Conservation (phyloP, 37 sponge, comb jelly and placozoan species). For the Ephydatia muelleri region DNA sequence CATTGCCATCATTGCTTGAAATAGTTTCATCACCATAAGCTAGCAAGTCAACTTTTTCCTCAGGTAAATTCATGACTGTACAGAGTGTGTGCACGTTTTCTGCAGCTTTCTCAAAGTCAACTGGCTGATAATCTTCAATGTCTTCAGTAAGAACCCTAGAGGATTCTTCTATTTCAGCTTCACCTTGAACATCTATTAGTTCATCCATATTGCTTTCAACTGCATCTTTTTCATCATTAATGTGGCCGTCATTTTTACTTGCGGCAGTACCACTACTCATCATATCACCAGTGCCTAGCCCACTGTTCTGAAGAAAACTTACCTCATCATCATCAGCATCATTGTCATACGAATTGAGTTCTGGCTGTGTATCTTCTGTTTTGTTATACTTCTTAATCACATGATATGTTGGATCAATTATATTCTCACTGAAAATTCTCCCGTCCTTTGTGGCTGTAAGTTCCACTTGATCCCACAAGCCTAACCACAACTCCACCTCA, state of each 20-base stretch:
- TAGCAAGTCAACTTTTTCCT: background rate
- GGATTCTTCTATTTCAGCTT: conserved; percentile 53
- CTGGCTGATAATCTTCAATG: background rate
- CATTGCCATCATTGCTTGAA: background rate
- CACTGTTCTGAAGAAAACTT: too few species aligned
- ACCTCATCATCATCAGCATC: background rate
- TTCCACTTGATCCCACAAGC: conserved; percentile 10
- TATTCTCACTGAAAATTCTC: background rate
- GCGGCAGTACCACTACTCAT: too few species aligned
- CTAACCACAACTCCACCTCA: conserved; percentile 42
- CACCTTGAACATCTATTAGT: conserved; percentile 51
- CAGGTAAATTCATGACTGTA: background rate
- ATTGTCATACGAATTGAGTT: background rate
- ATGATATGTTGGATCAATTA: background rate
- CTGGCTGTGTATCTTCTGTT: background rate
- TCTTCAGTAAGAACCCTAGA: conserved; percentile 25
- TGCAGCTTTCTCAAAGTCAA: background rate
- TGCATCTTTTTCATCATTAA: conserved; percentile 6
- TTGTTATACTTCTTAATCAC: background rate
- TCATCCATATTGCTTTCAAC: background rate
- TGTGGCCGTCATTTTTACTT: background rate
- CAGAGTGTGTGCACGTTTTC: background rate
- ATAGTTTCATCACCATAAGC: background rate
- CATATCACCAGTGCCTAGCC: background rate
- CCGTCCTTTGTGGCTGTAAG: background rate